A percentile compares a stretch with the other conserved stretches of the same genome.
phyloP scores from a whole-genome alignment of 2,888 invertebrate species.

The Eumacrocentrus americanus region DNA sequence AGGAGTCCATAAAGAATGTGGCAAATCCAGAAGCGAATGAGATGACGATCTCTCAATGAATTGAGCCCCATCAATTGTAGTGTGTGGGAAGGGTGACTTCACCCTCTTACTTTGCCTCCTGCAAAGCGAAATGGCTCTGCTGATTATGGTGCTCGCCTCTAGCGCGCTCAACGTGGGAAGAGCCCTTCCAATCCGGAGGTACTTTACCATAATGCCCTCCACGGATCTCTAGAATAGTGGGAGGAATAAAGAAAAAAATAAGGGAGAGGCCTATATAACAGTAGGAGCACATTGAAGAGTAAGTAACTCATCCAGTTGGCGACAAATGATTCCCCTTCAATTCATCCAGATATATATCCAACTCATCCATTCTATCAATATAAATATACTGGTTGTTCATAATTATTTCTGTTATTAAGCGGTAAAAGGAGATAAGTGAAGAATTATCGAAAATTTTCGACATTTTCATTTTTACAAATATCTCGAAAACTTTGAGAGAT shows the following conservation, averaged over 20 bases:
- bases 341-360: slow-evolving; percentile 8
- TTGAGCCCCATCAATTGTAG: slow-evolving; percentile 1
- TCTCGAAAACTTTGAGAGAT: too few species aligned
- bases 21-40: neutral
- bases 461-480: too few species aligned
- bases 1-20: too few species aligned
- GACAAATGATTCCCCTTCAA: slow-evolving; percentile 8
- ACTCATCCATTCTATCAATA: slow-evolving; percentile 3
- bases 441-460: too few species aligned
- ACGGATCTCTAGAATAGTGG: slow-evolving; percentile 17
- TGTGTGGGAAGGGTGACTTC: neutral
- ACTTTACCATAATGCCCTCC: slow-evolving; percentile 21
- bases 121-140: neutral
- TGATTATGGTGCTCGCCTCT: slow-evolving; percentile 8
- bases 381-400: neutral
- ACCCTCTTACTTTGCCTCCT: slow-evolving; percentile 11
- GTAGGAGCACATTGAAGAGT: neutral
- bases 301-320: slow-evolving; percentile 2
- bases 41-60: slow-evolving; percentile 1
- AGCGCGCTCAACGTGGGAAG: slow-evolving; percentile 1
- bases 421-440: too few species aligned
- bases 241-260: neutral
- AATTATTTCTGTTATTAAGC: neutral
- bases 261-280: slow-evolving; percentile 2
- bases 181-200: slow-evolving; percentile 22